A percentile compares a stretch with the other conserved stretches of the same genome.
Conservation (phyloP, 2,113 vertebrate species). For the Saccopteryx leptura region DNA sequence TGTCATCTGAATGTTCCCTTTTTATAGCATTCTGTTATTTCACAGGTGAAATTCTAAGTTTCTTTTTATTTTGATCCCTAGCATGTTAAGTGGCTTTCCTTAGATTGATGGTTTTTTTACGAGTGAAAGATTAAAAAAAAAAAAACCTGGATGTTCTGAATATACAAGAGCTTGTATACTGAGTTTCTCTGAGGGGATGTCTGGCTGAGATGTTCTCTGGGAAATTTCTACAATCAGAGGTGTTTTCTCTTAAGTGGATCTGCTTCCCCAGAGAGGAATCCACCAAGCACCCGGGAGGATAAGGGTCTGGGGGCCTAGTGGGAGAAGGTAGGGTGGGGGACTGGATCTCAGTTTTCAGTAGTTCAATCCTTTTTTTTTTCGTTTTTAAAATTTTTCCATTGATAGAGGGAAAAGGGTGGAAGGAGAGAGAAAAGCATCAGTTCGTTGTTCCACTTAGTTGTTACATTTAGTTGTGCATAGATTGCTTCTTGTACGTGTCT, state of each 20-base stretch:
- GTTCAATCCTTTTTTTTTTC: neutral
- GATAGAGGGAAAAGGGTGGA: too few species aligned
- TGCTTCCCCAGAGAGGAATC: neutral
- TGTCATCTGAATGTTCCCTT: neutral
- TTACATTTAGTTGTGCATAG: too few species aligned
- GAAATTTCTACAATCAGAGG: neutral
- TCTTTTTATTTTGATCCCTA: constrained; percentile 13
- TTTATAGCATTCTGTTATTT: constrained; percentile 16
- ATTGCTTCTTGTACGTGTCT: too few species aligned
- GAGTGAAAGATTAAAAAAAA: neutral
- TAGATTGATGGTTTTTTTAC: neutral
- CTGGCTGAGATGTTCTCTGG: neutral
- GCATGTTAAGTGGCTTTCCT: neutral
- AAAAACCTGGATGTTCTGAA: neutral
- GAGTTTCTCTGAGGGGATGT: neutral
- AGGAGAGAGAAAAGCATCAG: too few species aligned
- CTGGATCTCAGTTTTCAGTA: neutral
- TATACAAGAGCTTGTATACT: neutral
- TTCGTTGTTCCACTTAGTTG: too few species aligned
- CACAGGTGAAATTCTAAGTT: neutral
- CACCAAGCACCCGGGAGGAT: neutral
- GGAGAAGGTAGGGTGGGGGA: neutral
- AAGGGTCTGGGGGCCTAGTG: neutral
- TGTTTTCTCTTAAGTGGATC: neutral
- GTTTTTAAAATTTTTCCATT: too few species aligned